Evolutionary conservation across 2,113 vertebrate species (phyloP), one percentile per base, ranked within the genome.

Genomic region (Cryptomyrus ogoouensis): DNA sequence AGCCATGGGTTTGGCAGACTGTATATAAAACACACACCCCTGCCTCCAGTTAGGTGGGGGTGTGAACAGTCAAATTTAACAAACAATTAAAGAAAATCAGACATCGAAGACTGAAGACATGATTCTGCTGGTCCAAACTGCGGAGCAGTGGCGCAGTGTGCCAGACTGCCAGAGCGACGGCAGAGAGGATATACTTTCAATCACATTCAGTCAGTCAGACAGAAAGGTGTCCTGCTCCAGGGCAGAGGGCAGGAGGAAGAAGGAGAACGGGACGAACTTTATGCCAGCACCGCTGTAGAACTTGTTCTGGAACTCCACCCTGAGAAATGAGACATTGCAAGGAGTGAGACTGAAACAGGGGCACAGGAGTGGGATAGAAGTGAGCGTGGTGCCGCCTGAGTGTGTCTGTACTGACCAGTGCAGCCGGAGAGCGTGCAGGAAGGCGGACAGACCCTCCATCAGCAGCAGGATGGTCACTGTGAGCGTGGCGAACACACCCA

Each of bases 281-380:
- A 98, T 95, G 87, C 98, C 98, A 46, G 95, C 95, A 46, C 98
- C 98, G 0, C 96, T 93, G 91, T 99, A 99, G 95, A 99, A 99
- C 90, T 99, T 99, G 95, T 97, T 99, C 95, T 99, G 98, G 95
- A 99, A 99, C 95, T 99, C 98, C 94, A 99, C 98, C 98, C 98
- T 99, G 93, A 89, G 93, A 91, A 0, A 92, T 93, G 93, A 93
- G 90, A 53, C 35, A 93, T 66, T 90, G 3, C 7, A 27, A 15
- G 8, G 47, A 31, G 35, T 42, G 6, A 80, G 15, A 80, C 74
- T 7, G 74, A 15, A 6, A 19, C 15, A 19, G 35, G 12, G 13
- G 17, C 17, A 80, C 5, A 80, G 35, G 35, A 42, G 17, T 17
- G 15, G 42, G 35, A 39, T 46, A 46, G 10, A 49, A 50, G 46